phyloP scores from a whole-genome alignment of 2,888 invertebrate genomes.

The Melinaea marsaeus region DNA sequence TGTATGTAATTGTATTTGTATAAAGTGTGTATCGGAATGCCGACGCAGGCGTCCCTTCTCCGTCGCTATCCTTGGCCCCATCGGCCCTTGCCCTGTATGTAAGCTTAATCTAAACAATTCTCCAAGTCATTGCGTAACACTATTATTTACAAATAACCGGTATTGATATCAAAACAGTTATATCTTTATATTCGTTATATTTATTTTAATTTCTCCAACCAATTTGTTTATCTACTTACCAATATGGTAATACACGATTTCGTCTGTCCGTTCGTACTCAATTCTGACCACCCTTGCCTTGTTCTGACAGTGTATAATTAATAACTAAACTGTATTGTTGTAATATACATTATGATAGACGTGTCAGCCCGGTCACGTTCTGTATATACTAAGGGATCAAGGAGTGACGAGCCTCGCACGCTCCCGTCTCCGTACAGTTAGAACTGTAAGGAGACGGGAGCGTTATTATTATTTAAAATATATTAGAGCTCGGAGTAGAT shows the following conservation, averaged over 20 bases:
- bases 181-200: no score
- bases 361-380: conserved; percentile 19
- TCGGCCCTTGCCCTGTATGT: conserved; percentile 35
- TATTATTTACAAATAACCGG: background rate
- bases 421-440: background rate
- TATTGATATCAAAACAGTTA: no score
- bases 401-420: background rate
- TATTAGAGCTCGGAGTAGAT: no score
- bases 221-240: no score
- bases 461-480: no score
- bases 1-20: conserved; percentile 7
- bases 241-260: no score
- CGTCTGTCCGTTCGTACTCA: no score
- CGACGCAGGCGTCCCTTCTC: conserved; percentile 32
- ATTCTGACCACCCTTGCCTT: no score
- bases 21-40: conserved; percentile 22
- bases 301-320: no score
- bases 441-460: no score
- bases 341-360: conserved; percentile 8
- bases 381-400: conserved; percentile 10
- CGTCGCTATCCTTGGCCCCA: conserved; percentile 37
- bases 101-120: conserved; percentile 32
- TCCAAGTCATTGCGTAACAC: conserved; percentile 20
- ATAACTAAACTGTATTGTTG: no score
- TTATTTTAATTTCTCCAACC: no score